A percentile compares a stretch with the other conserved stretches of the same genome.
Conservation (phyloP, 2,797 vertebrate genomes). For the Poecilia picta region DNA sequence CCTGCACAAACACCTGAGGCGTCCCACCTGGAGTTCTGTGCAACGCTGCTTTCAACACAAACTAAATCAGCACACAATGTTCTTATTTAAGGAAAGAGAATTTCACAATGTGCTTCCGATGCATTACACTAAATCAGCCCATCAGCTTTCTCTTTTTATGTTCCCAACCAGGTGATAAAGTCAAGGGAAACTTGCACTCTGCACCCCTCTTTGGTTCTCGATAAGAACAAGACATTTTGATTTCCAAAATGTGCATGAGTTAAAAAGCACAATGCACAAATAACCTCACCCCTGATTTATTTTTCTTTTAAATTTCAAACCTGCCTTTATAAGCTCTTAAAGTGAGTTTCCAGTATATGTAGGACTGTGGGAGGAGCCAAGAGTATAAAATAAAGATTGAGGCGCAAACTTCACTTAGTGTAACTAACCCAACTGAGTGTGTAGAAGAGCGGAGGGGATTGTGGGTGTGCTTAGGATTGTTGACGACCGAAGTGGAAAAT, state of each 20-base stretch:
- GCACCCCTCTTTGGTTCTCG: background rate
- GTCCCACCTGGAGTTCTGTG: conserved; percentile 49
- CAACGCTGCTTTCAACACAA: conserved; percentile 58
- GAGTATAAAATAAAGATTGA: background rate
- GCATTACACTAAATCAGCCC: conserved; percentile 6
- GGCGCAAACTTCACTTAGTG: background rate
- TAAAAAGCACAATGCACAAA: background rate
- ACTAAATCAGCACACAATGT: conserved; percentile 60
- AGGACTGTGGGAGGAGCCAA: background rate
- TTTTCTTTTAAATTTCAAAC: background rate
- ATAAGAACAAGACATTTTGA: background rate
- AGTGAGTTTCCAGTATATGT: background rate
- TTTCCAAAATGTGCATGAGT: background rate
- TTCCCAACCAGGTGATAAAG: background rate
- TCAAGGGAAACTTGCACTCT: background rate
- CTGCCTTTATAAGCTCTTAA: background rate
- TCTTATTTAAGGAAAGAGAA: conserved; percentile 56
- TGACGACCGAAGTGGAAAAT: no score
- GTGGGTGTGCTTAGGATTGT: no score
- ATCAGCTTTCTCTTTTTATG: background rate
- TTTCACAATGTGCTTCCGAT: conserved; percentile 48
- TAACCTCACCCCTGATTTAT: no score
- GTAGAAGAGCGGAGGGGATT: no score
- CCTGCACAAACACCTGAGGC: conserved; percentile 69
- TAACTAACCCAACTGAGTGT: no score